phyloP scores from a whole-genome alignment of 2,888 invertebrate species.

The Noctua fimbriata region DNA sequence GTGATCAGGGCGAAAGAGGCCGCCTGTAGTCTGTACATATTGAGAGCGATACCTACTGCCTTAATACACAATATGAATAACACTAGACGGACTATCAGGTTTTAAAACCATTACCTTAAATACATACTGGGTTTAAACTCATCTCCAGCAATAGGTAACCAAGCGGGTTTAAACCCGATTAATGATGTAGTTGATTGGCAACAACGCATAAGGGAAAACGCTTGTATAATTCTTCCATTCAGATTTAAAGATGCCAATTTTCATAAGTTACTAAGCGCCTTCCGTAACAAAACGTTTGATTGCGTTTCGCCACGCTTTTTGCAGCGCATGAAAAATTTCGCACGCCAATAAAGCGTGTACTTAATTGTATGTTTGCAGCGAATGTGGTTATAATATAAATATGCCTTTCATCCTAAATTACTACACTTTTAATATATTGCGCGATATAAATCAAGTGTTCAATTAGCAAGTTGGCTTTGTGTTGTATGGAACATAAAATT shows the following conservation, averaged over 20 bases:
- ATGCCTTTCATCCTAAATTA: slow-evolving; percentile 56
- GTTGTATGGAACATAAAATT: slow-evolving; percentile 63
- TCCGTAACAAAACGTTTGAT: slow-evolving; percentile 44
- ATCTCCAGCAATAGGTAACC: background rate
- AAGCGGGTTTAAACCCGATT: background rate
- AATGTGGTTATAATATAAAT: slow-evolving; percentile 53
- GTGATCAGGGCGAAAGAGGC: slow-evolving; percentile 72
- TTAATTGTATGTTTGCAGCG: slow-evolving; percentile 54
- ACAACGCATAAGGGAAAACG: slow-evolving; percentile 21
- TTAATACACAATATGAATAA: slow-evolving; percentile 35
- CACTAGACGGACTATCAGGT: background rate
- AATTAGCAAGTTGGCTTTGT: slow-evolving; percentile 61
- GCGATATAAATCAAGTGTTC: slow-evolving; percentile 59
- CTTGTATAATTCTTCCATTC: background rate
- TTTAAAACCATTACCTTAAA: background rate
- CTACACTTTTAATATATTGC: slow-evolving; percentile 55
- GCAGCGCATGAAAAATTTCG: slow-evolving; percentile 38
- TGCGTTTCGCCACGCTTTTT: slow-evolving; percentile 35
- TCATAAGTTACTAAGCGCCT: slow-evolving; percentile 27
- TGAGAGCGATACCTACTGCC: slow-evolving; percentile 49
- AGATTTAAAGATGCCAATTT: slow-evolving; percentile 7
- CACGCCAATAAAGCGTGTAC: slow-evolving; percentile 51
- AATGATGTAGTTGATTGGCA: background rate
- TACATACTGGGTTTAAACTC: background rate
- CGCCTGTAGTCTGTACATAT: slow-evolving; percentile 56